phyloP scores from a whole-genome alignment of 2,888 invertebrate species.

The Frankliniella intonsa region DNA sequence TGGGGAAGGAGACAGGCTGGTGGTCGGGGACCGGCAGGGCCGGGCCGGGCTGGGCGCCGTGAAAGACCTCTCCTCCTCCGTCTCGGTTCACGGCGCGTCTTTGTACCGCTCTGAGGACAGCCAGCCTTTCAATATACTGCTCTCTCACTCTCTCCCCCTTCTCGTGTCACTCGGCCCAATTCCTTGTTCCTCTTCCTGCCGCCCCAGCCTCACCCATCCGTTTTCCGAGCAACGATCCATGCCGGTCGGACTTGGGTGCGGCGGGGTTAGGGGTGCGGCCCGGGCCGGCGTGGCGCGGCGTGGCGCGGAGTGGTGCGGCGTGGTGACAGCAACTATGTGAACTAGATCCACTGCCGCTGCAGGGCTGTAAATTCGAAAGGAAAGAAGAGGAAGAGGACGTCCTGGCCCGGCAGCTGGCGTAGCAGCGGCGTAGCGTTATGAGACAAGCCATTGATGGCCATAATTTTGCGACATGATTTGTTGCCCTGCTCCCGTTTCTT shows the following conservation, averaged over 20 bases:
- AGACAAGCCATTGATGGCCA: not conserved
- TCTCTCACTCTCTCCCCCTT: too few relatives aligned
- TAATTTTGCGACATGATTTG: not conserved
- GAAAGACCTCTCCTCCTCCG: too few relatives aligned
- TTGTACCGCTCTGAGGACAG: too few relatives aligned
- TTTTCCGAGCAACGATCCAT: not conserved
- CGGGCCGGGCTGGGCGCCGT: too few relatives aligned
- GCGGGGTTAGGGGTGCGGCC: too few relatives aligned
- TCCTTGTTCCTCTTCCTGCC: not conserved
- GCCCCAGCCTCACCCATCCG: not conserved
- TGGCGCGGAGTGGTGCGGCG: not conserved
- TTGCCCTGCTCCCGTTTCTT: not conserved
- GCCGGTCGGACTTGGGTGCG: not conserved
- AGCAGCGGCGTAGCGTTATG: not conserved
- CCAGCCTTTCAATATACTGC: too few relatives aligned
- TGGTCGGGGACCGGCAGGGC: too few relatives aligned
- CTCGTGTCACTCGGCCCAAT: too few relatives aligned
- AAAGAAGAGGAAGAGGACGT: too few relatives aligned
- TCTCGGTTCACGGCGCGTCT: too few relatives aligned
- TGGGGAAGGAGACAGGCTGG: too few relatives aligned
- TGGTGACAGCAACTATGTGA: conserved; percentile 14
- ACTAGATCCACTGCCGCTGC: not conserved
- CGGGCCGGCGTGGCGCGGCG: too few relatives aligned
- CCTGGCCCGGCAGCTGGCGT: not conserved
- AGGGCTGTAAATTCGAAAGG: conserved; percentile 5